Percentiles rank a stretch among this genome's conserved stretches.
Evolutionary conservation across 2,888 invertebrate genomes (phyloP).

Genomic region (Eurytoma adleriae): DNA sequence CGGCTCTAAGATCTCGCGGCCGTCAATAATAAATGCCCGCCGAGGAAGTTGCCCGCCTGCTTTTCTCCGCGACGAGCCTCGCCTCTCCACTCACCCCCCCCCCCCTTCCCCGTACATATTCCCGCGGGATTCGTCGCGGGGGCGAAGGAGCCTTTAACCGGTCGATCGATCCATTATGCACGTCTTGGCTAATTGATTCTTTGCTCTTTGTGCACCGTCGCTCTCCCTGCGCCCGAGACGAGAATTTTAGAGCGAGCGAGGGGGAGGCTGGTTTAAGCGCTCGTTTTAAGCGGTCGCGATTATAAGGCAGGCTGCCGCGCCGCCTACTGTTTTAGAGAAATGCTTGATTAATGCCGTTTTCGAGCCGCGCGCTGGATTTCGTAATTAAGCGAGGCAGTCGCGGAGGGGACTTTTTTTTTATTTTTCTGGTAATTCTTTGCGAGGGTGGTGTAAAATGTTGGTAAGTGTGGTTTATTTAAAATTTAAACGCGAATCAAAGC

Average conservation of each 20-base stretch:
- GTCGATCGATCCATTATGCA: slow-evolving; percentile 72
- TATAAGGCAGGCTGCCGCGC: neutral
- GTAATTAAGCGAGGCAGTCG: no score
- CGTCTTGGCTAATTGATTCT: slow-evolving; percentile 71
- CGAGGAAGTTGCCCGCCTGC: slow-evolving; percentile 71
- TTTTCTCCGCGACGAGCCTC: slow-evolving; percentile 63
- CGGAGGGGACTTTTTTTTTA: no score
- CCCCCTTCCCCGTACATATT: slow-evolving; percentile 64
- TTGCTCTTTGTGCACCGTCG: slow-evolving; percentile 50
- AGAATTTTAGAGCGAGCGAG: neutral
- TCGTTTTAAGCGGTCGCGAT: slow-evolving; percentile 8
- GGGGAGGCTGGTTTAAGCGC: neutral
- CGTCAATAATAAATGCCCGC: slow-evolving; percentile 72
- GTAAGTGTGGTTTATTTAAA: no score
- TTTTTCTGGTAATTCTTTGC: no score
- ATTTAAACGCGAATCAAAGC: no score
- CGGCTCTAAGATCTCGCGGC: slow-evolving; percentile 52
- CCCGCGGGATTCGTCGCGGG: slow-evolving; percentile 65
- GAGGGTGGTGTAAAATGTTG: no score
- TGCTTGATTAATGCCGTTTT: neutral
- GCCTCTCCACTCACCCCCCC: no score
- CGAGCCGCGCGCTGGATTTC: no score
- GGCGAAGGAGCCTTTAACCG: slow-evolving; percentile 60
- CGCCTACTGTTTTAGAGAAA: neutral
- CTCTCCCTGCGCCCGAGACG: neutral